phyloP scores from a whole-genome alignment of 2,113 vertebrate genomes.

The Calypte anna region DNA sequence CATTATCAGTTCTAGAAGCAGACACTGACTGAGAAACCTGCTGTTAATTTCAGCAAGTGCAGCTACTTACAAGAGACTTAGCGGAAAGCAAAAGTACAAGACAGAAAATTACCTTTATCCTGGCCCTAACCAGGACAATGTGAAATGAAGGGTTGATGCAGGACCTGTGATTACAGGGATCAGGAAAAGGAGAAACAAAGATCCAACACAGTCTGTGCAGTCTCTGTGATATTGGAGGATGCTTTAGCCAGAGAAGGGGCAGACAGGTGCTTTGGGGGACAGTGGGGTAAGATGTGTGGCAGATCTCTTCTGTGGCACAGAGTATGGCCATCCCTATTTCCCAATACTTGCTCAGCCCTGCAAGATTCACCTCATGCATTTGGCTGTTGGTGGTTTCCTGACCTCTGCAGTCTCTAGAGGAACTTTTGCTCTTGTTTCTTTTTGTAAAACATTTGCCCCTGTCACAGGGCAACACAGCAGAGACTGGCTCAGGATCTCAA shows the following conservation, averaged over 20 bases:
- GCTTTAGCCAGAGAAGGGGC: neutral
- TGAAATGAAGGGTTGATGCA: neutral
- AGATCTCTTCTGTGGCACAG: neutral
- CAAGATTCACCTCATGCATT: neutral
- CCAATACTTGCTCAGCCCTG: neutral
- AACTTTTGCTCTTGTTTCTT: neutral
- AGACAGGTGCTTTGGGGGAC: neutral
- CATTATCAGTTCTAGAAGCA: too few relatives aligned
- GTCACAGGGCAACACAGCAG: neutral
- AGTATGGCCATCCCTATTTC: neutral
- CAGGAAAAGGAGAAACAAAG: neutral
- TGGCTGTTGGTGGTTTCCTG: neutral
- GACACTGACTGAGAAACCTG: too few relatives aligned
- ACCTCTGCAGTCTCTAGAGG: neutral
- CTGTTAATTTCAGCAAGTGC: too few relatives aligned
- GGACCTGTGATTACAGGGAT: neutral
- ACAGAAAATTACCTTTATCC: too few relatives aligned
- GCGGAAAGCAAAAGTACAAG: too few relatives aligned
- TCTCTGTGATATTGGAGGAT: neutral
- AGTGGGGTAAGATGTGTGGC: neutral
- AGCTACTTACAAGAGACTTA: too few relatives aligned
- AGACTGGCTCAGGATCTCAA: accelerated
- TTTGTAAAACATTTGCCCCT: neutral
- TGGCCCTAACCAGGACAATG: neutral
- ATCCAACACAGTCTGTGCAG: neutral